phyloP scores from a whole-genome alignment of 64 coral and sea anemone species.

The Dendronephthya gigantea region DNA sequence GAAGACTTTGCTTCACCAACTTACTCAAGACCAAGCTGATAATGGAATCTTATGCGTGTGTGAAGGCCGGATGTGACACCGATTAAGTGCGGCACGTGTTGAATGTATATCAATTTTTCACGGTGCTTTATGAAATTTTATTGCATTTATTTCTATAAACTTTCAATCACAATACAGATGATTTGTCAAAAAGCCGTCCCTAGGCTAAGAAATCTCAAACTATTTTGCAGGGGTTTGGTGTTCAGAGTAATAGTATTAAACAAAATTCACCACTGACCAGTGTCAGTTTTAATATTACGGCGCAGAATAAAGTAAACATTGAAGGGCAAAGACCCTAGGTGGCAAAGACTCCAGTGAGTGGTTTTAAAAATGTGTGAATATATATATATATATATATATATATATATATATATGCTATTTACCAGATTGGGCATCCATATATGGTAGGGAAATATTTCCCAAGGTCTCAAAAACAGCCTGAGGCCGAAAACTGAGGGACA shows the following conservation, averaged over 20 bases:
- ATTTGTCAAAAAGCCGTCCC: background rate
- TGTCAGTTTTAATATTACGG: background rate
- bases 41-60: background rate
- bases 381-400: too few relatives aligned
- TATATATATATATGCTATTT: too few relatives aligned
- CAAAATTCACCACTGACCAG: background rate
- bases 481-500: too few relatives aligned
- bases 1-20: background rate
- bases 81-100: background rate
- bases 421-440: too few relatives aligned
- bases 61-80: background rate
- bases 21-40: background rate
- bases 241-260: background rate
- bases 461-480: too few relatives aligned
- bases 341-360: background rate
- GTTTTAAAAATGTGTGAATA: background rate
- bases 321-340: background rate
- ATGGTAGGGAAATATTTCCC: too few relatives aligned
- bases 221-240: background rate
- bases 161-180: background rate
- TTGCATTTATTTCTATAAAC: background rate
- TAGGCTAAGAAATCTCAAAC: background rate
- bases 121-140: background rate
- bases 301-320: background rate
- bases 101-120: background rate